Conservation (phyloP, 2,113 vertebrate species). For the Nannospalax galili region DNA sequence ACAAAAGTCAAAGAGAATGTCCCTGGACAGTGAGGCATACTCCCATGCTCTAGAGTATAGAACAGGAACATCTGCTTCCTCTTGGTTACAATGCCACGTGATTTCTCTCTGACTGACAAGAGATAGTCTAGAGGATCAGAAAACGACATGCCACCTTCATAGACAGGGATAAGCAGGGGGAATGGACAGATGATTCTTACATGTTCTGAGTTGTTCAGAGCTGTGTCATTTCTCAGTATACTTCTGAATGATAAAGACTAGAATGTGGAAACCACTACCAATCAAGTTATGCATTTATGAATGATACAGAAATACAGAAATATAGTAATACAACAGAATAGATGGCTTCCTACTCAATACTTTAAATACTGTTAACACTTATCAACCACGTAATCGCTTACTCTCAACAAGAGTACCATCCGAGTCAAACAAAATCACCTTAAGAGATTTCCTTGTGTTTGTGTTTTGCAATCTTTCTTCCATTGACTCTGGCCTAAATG, state of each 20-base stretch:
- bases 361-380: neutral
- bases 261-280: neutral
- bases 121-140: neutral
- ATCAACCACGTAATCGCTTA: neutral
- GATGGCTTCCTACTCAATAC: slow-evolving; percentile 29
- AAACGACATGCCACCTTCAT: slow-evolving; percentile 14
- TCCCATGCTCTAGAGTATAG: neutral
- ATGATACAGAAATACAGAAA: neutral
- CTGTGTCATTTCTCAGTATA: neutral
- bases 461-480: neutral
- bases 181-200: neutral
- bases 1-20: neutral
- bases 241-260: slow-evolving; percentile 43
- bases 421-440: neutral
- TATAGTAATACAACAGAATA: neutral
- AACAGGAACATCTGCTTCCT: slow-evolving; percentile 12
- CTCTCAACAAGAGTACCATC: neutral
- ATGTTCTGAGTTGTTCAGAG: slow-evolving; percentile 7
- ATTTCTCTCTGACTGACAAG: slow-evolving; percentile 26
- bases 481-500: neutral
- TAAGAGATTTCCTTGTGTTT: neutral
- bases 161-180: neutral
- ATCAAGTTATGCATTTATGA: slow-evolving; percentile 2
- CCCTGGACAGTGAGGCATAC: neutral
- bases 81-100: neutral